Base-by-base conservation (phyloP, 1,140 invertebrate species). In the Lanistes nyassanus region DNA sequence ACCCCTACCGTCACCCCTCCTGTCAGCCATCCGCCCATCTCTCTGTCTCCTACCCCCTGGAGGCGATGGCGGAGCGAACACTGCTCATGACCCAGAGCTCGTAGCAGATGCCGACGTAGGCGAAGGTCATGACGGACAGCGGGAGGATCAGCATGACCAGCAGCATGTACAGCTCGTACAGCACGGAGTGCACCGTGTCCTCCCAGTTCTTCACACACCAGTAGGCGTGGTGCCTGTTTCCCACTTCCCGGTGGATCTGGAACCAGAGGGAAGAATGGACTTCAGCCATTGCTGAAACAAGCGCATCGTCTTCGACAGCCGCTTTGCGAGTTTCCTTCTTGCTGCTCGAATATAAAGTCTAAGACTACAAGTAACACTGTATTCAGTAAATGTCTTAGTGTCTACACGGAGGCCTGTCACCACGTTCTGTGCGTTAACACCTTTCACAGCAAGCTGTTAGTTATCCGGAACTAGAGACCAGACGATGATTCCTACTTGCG, bases 81-180 rank as follows among this genome's bases (percentile, higher is more conserved):
- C 80, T 80, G 4, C 82, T 82, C 58, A 90, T 86, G 34, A 84
- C 79, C 86, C 92, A 93, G 51, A 94, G 91, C 84, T 93, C 92
- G 85, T 90, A 91, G 81, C 92, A 93, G 77, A 94, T 94, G 75
- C 90, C 89, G 6, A 90, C 88, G 81, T 94, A 94, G 64, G 93
- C 92, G 75, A 92, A 91, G 4, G 88, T 91, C 93, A 94, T 94
- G 51, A 94, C 90, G 34, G 84, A 82, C 4, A 92, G 89, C 0
- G 93, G 93, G 0, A 93, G 79, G 0, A 93, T 83, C 1, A 94
- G 89, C n/a, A 94, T 91, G 16, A 94, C 76, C 2, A 92, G 71
- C 13, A 94, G 85, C 92, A 93, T 92, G 82, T 93, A 94, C 0
- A 93, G 81, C 83, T 94, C 93, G 82, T 94, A 92, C 29, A 91